phyloP scores from a whole-genome alignment of 92 coral and sea anemone species.

The Heliopora coerulea region DNA sequence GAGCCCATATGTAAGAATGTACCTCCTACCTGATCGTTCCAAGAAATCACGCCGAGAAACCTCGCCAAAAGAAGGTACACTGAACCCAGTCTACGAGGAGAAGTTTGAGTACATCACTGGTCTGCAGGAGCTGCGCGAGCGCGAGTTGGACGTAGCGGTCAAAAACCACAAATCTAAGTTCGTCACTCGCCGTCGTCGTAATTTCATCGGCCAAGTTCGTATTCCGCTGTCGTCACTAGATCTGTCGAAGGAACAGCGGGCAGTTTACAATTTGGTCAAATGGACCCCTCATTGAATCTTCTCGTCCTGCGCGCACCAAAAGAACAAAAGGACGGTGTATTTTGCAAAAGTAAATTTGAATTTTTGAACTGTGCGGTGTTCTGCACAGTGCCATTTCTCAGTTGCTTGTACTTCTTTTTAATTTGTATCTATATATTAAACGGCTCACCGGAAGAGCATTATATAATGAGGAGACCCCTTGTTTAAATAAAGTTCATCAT shows the following conservation, averaged over 20 bases:
- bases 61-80: conserved; percentile 59
- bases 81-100: conserved; percentile 69
- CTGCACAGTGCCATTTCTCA: too few relatives aligned
- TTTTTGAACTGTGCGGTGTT: too few relatives aligned
- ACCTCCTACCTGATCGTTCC: conserved; percentile 90
- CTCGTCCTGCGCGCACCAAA: too few relatives aligned
- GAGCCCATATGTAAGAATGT: conserved; percentile 90
- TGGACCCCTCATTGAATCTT: conserved; percentile 25
- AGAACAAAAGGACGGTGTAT: too few relatives aligned
- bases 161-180: conserved; percentile 78
- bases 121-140: conserved; percentile 64
- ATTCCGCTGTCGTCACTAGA: conserved; percentile 69
- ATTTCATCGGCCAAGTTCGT: conserved; percentile 67
- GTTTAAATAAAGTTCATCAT: too few relatives aligned
- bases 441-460: too few relatives aligned
- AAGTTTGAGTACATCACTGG: conserved; percentile 79
- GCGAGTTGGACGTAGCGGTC: conserved; percentile 84
- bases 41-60: conserved; percentile 88
- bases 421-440: too few relatives aligned
- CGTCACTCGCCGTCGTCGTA: conserved; percentile 63
- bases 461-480: too few relatives aligned
- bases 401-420: too few relatives aligned
- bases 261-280: conserved; percentile 9
- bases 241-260: conserved; percentile 25
- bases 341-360: too few relatives aligned